Percentiles rank a stretch among this genome's conserved stretches.
Conservation (phyloP, 2,113 vertebrate species). For the Zootoca vivipara region DNA sequence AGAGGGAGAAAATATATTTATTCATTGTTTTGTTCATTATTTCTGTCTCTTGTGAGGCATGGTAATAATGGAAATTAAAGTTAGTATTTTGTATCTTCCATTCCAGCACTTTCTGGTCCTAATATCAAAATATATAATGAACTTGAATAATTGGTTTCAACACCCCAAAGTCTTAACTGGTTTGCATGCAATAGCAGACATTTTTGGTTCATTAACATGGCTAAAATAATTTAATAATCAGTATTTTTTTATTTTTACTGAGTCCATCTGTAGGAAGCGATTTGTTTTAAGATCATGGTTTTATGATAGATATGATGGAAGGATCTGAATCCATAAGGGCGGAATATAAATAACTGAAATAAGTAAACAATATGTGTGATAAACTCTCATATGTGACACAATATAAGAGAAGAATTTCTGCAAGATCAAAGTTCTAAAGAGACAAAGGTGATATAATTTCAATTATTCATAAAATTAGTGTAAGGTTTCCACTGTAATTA, state of each 20-base stretch:
- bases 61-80: not conserved
- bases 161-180: not conserved
- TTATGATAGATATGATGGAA: not conserved
- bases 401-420: not conserved
- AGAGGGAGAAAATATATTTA: accelerated
- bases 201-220: not conserved
- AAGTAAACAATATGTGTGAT: not conserved
- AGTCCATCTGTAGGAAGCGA: not conserved
- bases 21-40: not conserved
- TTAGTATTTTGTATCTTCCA: not conserved
- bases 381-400: not conserved
- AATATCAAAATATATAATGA: not conserved
- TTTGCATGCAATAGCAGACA: not conserved
- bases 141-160: not conserved
- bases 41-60: not conserved
- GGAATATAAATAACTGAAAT: not conserved
- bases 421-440: not conserved
- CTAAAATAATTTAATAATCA: not conserved
- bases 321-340: not conserved
- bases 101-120: not conserved
- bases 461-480: not conserved
- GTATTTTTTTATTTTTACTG: not conserved
- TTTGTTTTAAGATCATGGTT: not conserved
- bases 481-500: not conserved
- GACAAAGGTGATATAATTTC: not conserved